Conservation (phyloP, 1,140 invertebrate genomes). For the Drosophila paulistorum region DNA sequence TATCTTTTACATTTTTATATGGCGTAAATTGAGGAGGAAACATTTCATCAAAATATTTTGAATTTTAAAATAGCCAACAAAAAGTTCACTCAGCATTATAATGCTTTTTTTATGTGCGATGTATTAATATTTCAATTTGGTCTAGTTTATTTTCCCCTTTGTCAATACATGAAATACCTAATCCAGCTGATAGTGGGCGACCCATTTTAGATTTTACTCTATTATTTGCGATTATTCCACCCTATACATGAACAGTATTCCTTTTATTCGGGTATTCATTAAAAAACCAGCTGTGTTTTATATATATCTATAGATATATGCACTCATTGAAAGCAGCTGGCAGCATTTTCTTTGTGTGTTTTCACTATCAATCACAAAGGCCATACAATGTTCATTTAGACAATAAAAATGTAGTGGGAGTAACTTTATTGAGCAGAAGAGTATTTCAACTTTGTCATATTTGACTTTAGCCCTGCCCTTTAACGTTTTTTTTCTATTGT, state of each 20-base stretch:
- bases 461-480: not conserved
- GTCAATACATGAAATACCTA: not conserved
- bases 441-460: not conserved
- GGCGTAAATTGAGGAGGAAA: too few relatives aligned
- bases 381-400: too few relatives aligned
- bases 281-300: conserved; percentile 9
- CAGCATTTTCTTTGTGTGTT: conserved; percentile 9
- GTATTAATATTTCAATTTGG: not conserved
- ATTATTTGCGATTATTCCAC: not conserved
- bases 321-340: conserved; percentile 32
- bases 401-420: too few relatives aligned
- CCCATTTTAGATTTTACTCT: conserved; percentile 4
- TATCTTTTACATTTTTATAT: too few relatives aligned
- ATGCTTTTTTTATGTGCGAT: not conserved
- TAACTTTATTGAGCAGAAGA: not conserved
- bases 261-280: not conserved
- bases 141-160: not conserved
- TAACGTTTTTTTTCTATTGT: not conserved
- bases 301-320: not conserved
- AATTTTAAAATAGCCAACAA: not conserved
- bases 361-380: too few relatives aligned
- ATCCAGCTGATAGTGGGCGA: not conserved
- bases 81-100: not conserved
- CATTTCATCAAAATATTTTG: not conserved
- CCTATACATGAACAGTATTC: too few relatives aligned